Percentiles rank a stretch among this genome's conserved stretches.
Evolutionary conservation across 2,888 invertebrate species (phyloP).

Genomic region (Brachypterus glaber): DNA sequence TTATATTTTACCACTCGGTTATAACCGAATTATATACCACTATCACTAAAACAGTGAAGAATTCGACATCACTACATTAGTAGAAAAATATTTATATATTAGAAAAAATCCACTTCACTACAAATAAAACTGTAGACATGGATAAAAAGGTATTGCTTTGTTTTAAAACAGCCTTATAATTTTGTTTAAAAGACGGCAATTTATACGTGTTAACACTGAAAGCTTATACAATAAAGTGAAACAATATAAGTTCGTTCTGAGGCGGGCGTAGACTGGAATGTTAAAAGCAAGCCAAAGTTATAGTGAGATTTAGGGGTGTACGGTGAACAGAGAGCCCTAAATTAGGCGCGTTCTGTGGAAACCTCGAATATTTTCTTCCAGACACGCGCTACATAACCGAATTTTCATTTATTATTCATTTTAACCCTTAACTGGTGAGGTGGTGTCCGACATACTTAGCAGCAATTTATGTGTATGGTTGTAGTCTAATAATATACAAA

Average conservation of each 20-base stretch:
- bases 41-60: too few relatives aligned
- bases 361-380: constrained; percentile 15
- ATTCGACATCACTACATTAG: too few relatives aligned
- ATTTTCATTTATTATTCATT: constrained; percentile 9
- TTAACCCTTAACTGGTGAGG: too few relatives aligned
- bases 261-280: constrained; percentile 20
- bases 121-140: too few relatives aligned
- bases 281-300: constrained; percentile 22
- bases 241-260: constrained; percentile 19
- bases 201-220: constrained; percentile 21
- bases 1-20: too few relatives aligned
- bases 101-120: too few relatives aligned
- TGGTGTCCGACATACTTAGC: too few relatives aligned
- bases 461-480: too few relatives aligned
- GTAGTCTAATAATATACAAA: too few relatives aligned
- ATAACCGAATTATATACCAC: too few relatives aligned
- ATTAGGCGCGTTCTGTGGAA: constrained; percentile 22
- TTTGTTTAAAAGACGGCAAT: constrained; percentile 14
- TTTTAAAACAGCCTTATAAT: constrained; percentile 2
- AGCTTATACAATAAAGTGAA: constrained; percentile 24
- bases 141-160: too few relatives aligned
- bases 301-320: constrained; percentile 22
- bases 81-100: too few relatives aligned
- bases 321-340: constrained; percentile 23
- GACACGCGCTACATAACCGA: constrained; percentile 17